Evolutionary conservation across 2,888 invertebrate species (phyloP), one percentile per base, ranked within the genome.

Genomic region (Xestia ashworthii): DNA sequence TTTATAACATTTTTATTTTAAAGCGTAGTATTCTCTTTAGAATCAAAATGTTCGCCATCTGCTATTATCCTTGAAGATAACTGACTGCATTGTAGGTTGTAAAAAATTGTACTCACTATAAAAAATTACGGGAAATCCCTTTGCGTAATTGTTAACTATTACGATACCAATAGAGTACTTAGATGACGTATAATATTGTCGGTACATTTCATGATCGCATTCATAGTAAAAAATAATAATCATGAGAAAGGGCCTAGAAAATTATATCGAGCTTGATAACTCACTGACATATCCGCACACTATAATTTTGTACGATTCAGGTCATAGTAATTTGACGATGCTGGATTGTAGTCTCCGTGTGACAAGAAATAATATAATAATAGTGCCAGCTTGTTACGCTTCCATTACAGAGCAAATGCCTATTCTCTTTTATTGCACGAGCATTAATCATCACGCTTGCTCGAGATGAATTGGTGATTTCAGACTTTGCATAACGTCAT

Each of bases 241-340:
- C 48, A 38, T 55, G 16, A 48, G 9, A 65, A 65, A 58, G 50
- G 44, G 38, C 16, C 1, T 66, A 53, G 55, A 70, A 81, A 67
- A 68, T 12, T 64, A 71, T 68, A 65, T 69, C 60, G 32, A 38
- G 32, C 66, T 69, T 84, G 41, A 50, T 75, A 76, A 69, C 58
- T 67, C 65, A 60, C 44, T 65, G 65, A 14, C 70, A 55, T 55
- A 68, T 62, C 68, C 14, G 53, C 44, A 62, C 75, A 41, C 79
- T 78, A 71, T 84, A 82, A 86, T 85, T 74, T 85, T 62, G 50
- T 65, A 62, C 64, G 38, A 71, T 66, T 78, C 44, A 60, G 74
- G 79, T 80, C 83, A 76, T 46, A 76, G 69, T 68, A 62, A 76
- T 74, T 82, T 67, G 55, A 73, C 64, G 78, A n/a, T 19, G 22